Conservation (phyloP, 2,888 invertebrate genomes). For the Himalopsyche kuldschensis region DNA sequence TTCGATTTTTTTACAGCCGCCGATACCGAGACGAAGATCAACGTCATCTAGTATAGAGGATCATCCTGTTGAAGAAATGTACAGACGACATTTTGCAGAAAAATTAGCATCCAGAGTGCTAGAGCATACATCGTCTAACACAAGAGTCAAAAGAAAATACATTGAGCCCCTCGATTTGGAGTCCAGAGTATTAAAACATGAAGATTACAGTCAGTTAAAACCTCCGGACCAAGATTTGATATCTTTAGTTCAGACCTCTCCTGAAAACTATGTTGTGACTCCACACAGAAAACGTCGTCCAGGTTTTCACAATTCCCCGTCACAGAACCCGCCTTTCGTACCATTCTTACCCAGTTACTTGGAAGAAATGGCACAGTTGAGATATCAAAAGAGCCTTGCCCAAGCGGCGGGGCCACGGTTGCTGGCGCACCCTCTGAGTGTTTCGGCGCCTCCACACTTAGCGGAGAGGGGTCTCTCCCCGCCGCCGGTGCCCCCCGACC, state of each 20-base stretch:
- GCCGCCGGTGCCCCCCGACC: slow-evolving; percentile 53
- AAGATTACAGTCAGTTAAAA: slow-evolving; percentile 67
- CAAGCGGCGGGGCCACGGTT: slow-evolving; percentile 61
- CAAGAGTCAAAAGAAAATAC: slow-evolving; percentile 65
- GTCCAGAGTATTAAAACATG: slow-evolving; percentile 64
- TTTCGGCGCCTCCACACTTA: slow-evolving; percentile 74
- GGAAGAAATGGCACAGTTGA: slow-evolving; percentile 67
- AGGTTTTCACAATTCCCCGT: slow-evolving; percentile 84
- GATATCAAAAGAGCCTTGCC: slow-evolving; percentile 64
- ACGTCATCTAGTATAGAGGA: slow-evolving; percentile 59
- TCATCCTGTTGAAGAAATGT: slow-evolving; percentile 58
- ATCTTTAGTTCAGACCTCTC: slow-evolving; percentile 70
- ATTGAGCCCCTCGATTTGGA: slow-evolving; percentile 72
- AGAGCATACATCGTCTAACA: slow-evolving; percentile 52
- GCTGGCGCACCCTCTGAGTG: slow-evolving; percentile 64
- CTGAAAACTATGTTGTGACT: slow-evolving; percentile 84
- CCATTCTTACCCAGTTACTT: slow-evolving; percentile 77
- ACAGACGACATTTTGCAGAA: slow-evolving; percentile 63
- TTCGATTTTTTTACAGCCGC: slow-evolving; percentile 21
- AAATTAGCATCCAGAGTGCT: slow-evolving; percentile 64
- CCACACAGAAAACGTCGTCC: slow-evolving; percentile 84
- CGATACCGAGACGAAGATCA: slow-evolving; percentile 54
- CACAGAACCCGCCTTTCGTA: slow-evolving; percentile 85
- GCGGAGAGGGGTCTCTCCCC: slow-evolving; percentile 57
- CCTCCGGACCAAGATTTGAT: slow-evolving; percentile 72